Conservation (phyloP, 2,113 vertebrate species). For the Cyprichromis sp. region DNA sequence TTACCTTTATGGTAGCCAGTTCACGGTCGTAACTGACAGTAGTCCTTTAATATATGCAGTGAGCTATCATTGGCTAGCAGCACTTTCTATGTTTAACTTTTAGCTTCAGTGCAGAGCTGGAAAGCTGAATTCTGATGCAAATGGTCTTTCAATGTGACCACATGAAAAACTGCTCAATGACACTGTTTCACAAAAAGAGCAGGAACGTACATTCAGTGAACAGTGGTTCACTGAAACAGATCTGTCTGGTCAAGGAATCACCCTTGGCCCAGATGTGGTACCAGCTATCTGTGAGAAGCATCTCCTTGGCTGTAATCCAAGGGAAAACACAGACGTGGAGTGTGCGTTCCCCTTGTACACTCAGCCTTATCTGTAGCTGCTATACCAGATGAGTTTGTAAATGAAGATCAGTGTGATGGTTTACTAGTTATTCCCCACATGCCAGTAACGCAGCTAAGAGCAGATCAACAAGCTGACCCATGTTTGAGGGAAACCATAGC, state of each 20-base stretch:
- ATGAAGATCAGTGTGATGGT: neutral
- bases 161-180: neutral
- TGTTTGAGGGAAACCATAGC: neutral
- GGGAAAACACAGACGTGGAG: neutral
- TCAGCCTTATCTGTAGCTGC: neutral
- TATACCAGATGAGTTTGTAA: neutral
- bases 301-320: neutral
- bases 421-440: neutral
- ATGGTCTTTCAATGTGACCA: neutral
- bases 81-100: neutral
- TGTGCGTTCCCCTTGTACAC: neutral
- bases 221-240: neutral
- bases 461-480: accelerated
- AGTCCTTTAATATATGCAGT: neutral
- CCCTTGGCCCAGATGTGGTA: neutral
- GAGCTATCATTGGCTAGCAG: neutral
- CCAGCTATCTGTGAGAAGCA: neutral
- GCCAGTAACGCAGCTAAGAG: neutral
- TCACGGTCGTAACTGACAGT: accelerated
- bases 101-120: neutral
- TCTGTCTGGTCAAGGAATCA: neutral
- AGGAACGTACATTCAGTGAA: neutral
- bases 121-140: neutral
- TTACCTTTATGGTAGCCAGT: neutral
- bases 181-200: neutral